Evolutionary conservation across 1,140 invertebrate species (phyloP).

Genomic region (Penaeus vannamei): DNA sequence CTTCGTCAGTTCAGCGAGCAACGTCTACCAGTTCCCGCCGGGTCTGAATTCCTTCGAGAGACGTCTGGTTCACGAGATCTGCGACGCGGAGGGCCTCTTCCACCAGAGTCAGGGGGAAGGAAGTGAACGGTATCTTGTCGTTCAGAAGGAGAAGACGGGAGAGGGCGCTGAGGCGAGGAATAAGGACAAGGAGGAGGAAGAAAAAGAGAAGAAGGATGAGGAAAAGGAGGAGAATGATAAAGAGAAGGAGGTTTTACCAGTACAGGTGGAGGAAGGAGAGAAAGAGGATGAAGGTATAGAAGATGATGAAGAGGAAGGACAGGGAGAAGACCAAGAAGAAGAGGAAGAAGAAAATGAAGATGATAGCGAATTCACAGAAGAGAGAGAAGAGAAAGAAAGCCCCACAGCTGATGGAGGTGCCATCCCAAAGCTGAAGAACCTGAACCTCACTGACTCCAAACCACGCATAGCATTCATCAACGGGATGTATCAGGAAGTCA

Average conservation of each 20-base stretch:
- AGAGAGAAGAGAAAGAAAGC: too few species aligned
- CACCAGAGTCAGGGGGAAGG: conserved; percentile 53
- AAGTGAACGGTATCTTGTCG: conserved; percentile 45
- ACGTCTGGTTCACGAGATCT: conserved; percentile 39
- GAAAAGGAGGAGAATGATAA: neutral
- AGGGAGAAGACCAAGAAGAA: neutral
- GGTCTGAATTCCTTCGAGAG: conserved; percentile 68
- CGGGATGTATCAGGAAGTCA: conserved; percentile 6
- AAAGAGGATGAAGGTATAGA: neutral
- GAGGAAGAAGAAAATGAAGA: neutral
- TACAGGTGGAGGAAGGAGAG: neutral
- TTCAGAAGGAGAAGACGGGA: conserved; percentile 22
- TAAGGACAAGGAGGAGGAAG: neutral
- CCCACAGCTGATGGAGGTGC: neutral
- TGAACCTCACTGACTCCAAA: too few species aligned
- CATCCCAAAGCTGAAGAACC: neutral
- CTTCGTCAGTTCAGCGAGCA: conserved; percentile 34
- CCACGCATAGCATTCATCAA: neutral
- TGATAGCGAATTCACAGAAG: neutral
- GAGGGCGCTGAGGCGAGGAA: neutral
- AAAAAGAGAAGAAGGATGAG: neutral
- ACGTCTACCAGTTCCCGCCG: conserved; percentile 51
- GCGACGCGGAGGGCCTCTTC: neutral
- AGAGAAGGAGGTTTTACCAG: neutral
- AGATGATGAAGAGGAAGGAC: neutral